phyloP scores from a whole-genome alignment of 2,797 vertebrate species.

The Chaunax sp. region DNA sequence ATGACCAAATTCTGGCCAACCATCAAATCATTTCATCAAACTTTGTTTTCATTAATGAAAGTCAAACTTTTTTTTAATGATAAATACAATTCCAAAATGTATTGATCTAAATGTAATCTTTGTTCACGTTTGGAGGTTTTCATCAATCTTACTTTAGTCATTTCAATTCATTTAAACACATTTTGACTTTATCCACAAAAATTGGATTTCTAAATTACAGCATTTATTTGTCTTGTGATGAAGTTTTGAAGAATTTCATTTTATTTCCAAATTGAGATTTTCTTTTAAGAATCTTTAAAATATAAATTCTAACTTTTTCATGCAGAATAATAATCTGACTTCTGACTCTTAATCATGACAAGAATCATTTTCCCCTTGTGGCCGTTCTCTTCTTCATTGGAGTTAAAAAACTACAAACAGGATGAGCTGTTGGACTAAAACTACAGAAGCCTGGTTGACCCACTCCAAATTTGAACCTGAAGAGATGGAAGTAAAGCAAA shows the following conservation, averaged over 20 bases:
- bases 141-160: no score
- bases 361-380: background rate
- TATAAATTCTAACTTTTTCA: background rate
- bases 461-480: background rate
- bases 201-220: no score
- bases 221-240: background rate
- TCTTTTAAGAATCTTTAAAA: no score
- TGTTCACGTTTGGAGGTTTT: no score
- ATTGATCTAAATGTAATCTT: no score
- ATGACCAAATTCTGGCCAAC: no score
- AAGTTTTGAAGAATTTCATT: background rate
- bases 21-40: no score
- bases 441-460: conserved; percentile 65
- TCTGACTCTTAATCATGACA: no score
- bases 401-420: conserved; percentile 20
- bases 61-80: background rate
- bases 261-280: no score
- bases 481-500: background rate
- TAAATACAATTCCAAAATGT: no score
- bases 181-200: no score
- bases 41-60: background rate
- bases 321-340: background rate
- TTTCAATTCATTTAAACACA: no score
- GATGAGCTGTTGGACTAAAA: conserved; percentile 28
- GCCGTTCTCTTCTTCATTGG: background rate